Evolutionary conservation across 2,113 vertebrate species (phyloP).

Genomic region (Eolophus roseicapilla): DNA sequence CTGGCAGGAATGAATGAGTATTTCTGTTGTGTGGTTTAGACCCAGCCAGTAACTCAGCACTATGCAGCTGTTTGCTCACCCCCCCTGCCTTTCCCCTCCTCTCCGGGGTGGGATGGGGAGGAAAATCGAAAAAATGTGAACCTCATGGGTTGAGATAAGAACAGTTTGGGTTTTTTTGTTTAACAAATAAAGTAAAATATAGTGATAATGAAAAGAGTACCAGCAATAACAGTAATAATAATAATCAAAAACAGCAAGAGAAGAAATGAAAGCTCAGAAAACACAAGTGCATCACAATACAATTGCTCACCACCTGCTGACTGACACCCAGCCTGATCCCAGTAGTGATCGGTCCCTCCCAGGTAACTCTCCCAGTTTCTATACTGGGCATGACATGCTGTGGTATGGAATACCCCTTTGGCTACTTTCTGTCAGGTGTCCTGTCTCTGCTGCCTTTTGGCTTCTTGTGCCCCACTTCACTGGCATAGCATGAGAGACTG

Average conservation of each 20-base stretch:
- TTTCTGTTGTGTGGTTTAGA: neutral
- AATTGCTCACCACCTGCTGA: neutral
- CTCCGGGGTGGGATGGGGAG: neutral
- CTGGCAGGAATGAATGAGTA: neutral
- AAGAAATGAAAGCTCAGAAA: neutral
- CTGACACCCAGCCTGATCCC: neutral
- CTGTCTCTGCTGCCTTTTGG: neutral
- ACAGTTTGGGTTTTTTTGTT: neutral
- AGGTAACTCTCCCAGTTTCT: neutral
- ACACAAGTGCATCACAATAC: neutral
- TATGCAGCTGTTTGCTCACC: neutral
- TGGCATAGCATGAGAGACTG: neutral
- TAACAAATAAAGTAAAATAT: neutral
- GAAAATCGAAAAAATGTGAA: neutral
- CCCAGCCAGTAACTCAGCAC: neutral
- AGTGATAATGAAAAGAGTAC: neutral
- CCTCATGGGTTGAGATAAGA: neutral
- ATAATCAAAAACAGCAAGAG: neutral
- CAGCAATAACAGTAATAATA: neutral
- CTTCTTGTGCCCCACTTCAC: neutral
- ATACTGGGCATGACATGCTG: neutral
- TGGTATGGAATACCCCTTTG: neutral
- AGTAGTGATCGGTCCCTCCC: neutral
- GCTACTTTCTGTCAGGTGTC: neutral
- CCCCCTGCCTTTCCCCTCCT: neutral